These are phyloP conservation scores for Anaspis maculata DNA, from an alignment of 2,888 invertebrate species.

Conservation along the genomic window DNA sequence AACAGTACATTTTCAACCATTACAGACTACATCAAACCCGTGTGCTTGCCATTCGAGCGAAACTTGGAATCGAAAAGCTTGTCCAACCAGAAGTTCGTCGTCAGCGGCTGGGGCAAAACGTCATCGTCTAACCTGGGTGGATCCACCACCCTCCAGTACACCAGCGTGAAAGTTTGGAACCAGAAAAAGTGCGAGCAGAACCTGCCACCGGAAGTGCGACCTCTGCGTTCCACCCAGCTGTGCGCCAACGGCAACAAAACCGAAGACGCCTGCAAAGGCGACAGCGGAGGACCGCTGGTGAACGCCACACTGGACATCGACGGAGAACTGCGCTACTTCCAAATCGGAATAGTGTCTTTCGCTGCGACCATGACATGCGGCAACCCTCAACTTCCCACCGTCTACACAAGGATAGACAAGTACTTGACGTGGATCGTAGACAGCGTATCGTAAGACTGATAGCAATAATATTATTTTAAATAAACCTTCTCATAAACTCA, in stretches of 20 bases:
- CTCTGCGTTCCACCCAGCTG: slow-evolving; percentile 40
- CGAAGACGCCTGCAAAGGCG: slow-evolving; percentile 58
- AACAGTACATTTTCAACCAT: no score
- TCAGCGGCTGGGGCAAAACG: slow-evolving; percentile 61
- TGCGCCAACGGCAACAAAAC: slow-evolving; percentile 55
- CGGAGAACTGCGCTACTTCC: slow-evolving; percentile 44
- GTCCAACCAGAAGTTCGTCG: slow-evolving; percentile 43
- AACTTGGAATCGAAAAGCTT: slow-evolving; percentile 13
- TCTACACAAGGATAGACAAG: slow-evolving; percentile 57
- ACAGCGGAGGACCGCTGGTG: slow-evolving; percentile 62
- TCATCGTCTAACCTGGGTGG: slow-evolving; percentile 21
- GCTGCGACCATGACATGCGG: slow-evolving; percentile 40
- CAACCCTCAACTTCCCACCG: slow-evolving; percentile 56
- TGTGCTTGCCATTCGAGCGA: slow-evolving; percentile 42
- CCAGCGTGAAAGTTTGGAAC: slow-evolving; percentile 27
- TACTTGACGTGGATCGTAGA: slow-evolving; percentile 60
- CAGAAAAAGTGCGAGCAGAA: slow-evolving; percentile 23
- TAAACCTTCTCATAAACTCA: background rate
- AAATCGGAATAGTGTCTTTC: slow-evolving; percentile 50
- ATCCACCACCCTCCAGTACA: slow-evolving; percentile 26
- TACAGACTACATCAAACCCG: slow-evolving; percentile 39
- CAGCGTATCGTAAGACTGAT: slow-evolving; percentile 27
- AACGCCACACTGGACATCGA: slow-evolving; percentile 37
- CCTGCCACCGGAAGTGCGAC: slow-evolving; percentile 26
- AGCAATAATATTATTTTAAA: slow-evolving; percentile 2